Evolutionary conservation across 2,113 vertebrate genomes (phyloP), one percentile per base, ranked within the genome.

Genomic region (Rafetus swinhoei): DNA sequence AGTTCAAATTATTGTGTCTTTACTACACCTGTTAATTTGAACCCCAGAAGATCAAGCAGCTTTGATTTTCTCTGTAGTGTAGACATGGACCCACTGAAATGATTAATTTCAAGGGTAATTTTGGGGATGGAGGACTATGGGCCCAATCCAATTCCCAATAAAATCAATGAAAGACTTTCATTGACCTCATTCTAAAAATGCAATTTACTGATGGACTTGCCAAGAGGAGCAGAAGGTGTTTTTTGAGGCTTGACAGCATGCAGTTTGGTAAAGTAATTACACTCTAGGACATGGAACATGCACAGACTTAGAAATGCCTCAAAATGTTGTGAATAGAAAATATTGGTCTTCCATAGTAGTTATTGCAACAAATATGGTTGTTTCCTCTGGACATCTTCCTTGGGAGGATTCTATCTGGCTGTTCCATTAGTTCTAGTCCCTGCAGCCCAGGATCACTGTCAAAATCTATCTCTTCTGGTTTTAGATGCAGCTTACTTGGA

Each of bases 401-500:
- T 77, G 74, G 39, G 74, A 50, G 24, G 12, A 15, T 24, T 77
- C 74, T 27, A 27, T 39, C 24, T 25, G 24, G 22, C 24, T 25
- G 21, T 13, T 45, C 69, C 82, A 60, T 69, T 76, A 10, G 11
- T 74, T 84, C 39, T n/a, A 5, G 56, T 60, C 35, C 45, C 72
- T 85, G 53, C n/a, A 77, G 15, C 35, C 29, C 4, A 29, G 45
- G 32, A 74, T 83, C 72, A 14, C 53, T 57, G 57, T 29, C 52
- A 57, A 89, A 88, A 69, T 53, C 60, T 52, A 39, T 86, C 5
- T 85, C 11, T 27, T 90, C 5, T 88, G 77, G 25, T 80, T 88
- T 45, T 89, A 99, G 99, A 93, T 98, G 32, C 97, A 96, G 90
- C 77, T 99, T 25, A 93, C 95, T 15, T 98, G 98, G 98, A 97